phyloP scores from a whole-genome alignment of 64 coral and sea anemone species.

The Platygyra sinensis region DNA sequence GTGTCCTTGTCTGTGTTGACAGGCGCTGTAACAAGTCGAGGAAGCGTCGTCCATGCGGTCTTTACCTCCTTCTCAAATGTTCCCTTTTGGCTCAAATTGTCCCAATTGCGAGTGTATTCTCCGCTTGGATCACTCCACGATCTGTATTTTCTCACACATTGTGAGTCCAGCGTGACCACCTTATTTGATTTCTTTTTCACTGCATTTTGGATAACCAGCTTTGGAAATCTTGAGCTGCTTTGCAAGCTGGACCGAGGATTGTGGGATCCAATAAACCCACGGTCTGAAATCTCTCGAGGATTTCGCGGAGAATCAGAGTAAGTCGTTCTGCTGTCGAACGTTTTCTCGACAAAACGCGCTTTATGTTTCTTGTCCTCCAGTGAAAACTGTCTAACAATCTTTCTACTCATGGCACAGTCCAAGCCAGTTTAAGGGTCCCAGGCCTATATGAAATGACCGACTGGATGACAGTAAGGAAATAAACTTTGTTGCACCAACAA shows the following conservation, averaged over 20 bases:
- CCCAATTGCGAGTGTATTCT: not conserved
- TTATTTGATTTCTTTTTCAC: not conserved
- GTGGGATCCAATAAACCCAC: not conserved
- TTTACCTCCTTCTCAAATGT: not conserved
- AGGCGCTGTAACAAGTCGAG: not conserved
- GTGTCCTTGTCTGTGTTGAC: not conserved
- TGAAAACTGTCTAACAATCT: not conserved
- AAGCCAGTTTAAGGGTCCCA: not conserved
- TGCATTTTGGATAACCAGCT: not conserved
- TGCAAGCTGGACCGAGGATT: not conserved
- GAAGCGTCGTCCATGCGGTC: not conserved
- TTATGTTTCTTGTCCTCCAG: not conserved
- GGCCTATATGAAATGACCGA: no score
- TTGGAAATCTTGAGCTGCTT: conserved; percentile 22
- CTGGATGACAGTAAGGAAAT: no score
- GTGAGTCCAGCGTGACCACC: not conserved
- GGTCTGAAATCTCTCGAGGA: not conserved
- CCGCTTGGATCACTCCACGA: conserved; percentile 5
- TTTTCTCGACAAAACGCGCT: no score
- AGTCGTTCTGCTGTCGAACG: no score
- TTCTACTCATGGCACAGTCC: not conserved
- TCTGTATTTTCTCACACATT: conserved; percentile 18
- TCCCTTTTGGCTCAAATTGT: not conserved
- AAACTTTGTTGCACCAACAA: no score
- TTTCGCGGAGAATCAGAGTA: not conserved